Percentiles rank a stretch among this genome's conserved stretches.
These are phyloP conservation scores for Athalia circularis DNA, from an alignment of 2,888 invertebrate genomes.

Conservation along the genomic window DNA sequence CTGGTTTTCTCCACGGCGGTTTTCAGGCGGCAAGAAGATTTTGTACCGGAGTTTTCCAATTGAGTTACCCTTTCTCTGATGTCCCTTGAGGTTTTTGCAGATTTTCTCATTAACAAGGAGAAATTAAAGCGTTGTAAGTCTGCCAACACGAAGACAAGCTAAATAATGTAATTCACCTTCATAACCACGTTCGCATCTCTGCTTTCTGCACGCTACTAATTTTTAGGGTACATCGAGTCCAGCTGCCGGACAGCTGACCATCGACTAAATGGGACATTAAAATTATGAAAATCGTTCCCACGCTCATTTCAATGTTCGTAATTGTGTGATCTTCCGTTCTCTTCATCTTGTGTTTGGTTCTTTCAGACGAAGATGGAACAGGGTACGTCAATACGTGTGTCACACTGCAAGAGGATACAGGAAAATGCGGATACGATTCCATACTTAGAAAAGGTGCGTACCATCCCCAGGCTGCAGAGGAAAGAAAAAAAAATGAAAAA, in stretches of 20 bases:
- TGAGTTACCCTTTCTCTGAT: slow-evolving; percentile 26
- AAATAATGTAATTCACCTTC: slow-evolving; percentile 16
- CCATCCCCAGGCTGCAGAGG: background rate
- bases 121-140: slow-evolving; percentile 37
- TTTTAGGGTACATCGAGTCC: too few relatives aligned
- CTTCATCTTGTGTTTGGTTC: background rate
- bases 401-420: background rate
- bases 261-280: too few relatives aligned
- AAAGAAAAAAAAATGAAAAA: slow-evolving; percentile 2
- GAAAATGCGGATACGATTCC: background rate
- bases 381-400: background rate
- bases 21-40: slow-evolving; percentile 19
- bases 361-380: background rate
- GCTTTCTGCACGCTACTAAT: too few relatives aligned
- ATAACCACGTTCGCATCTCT: background rate
- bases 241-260: too few relatives aligned
- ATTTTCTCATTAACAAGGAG: slow-evolving; percentile 44
- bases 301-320: background rate
- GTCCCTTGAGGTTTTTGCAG: slow-evolving; percentile 33
- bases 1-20: slow-evolving; percentile 12
- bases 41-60: slow-evolving; percentile 39
- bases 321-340: background rate
- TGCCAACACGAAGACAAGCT: slow-evolving; percentile 25
- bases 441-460: slow-evolving; percentile 26
- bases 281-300: too few relatives aligned